These are phyloP conservation scores for Drosophila leontia DNA, from an alignment of 1,140 invertebrate genomes.

Conservation along the genomic window DNA sequence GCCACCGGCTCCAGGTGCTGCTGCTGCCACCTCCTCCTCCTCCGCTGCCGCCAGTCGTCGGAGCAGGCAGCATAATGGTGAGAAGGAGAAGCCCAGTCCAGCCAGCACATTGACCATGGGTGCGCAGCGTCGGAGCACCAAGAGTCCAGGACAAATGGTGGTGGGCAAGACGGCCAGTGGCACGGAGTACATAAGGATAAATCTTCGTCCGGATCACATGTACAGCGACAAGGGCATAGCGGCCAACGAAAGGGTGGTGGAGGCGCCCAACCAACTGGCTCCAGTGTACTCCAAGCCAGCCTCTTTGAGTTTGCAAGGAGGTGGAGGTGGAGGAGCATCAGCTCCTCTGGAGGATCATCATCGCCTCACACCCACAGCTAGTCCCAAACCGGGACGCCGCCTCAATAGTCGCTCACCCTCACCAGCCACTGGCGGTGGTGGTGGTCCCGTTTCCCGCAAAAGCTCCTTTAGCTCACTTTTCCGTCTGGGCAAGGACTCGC, in stretches of 20 bases:
- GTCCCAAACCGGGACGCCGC: conserved; percentile 83
- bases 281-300: conserved; percentile 84
- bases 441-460: conserved; percentile 88
- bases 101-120: conserved; percentile 33
- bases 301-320: conserved; percentile 85
- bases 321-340: conserved; percentile 34
- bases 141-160: conserved; percentile 81
- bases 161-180: conserved; percentile 84
- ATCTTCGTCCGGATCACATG: conserved; percentile 88
- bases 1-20: conserved; percentile 18
- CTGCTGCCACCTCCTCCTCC: conserved; percentile 24
- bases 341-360: conserved; percentile 68
- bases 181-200: conserved; percentile 88
- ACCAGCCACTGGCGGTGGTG: conserved; percentile 72
- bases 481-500: conserved; percentile 85
- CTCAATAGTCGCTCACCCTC: conserved; percentile 85
- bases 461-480: conserved; percentile 92
- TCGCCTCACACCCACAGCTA: conserved; percentile 83
- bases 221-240: conserved; percentile 86
- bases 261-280: conserved; percentile 79
- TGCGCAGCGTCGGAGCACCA: conserved; percentile 65
- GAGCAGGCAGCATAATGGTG: conserved; percentile 42
- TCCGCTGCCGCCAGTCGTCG: conserved; percentile 49
- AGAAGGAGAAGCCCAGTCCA: conserved; percentile 35
- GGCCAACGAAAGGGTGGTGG: conserved; percentile 77